phyloP scores from a whole-genome alignment of 2,888 invertebrate species.

The Ptychoptera contaminata region DNA sequence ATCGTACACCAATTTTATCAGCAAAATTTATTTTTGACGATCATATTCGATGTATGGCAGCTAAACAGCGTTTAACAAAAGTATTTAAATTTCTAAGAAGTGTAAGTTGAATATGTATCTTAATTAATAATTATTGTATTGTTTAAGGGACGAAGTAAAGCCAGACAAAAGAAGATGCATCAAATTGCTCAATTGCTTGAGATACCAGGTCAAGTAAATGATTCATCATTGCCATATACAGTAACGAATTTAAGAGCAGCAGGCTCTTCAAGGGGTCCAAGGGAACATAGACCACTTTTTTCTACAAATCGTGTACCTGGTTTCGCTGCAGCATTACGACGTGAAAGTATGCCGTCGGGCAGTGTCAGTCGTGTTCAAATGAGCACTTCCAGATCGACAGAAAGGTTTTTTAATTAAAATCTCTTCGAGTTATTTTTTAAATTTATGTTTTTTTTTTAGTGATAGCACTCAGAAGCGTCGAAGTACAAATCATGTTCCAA shows the following conservation, averaged over 20 bases:
- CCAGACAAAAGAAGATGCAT: constrained; percentile 92
- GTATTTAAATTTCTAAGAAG: no score
- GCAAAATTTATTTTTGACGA: constrained; percentile 97
- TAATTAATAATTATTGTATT: constrained; percentile 2
- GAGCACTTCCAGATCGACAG: constrained; percentile 25
- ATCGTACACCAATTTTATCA: constrained; percentile 62
- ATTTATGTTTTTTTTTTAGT: neutral
- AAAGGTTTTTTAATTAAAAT: constrained; percentile 19
- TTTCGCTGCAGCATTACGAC: constrained; percentile 40
- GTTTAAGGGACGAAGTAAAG: constrained; percentile 70
- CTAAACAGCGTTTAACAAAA: constrained; percentile 76
- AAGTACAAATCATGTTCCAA: neutral
- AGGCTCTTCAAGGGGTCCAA: constrained; percentile 18
- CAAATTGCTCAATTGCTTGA: constrained; percentile 87
- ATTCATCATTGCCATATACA: constrained; percentile 20
- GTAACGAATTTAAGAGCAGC: constrained; percentile 23
- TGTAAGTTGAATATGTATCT: no score
- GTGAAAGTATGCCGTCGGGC: constrained; percentile 23
- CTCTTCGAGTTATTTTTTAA: neutral
- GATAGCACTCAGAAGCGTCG: neutral
- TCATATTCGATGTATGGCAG: constrained; percentile 98
- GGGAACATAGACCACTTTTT: constrained; percentile 38
- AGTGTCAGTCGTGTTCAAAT: constrained; percentile 28
- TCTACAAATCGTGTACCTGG: constrained; percentile 36
- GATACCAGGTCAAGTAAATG: constrained; percentile 38